Base-by-base conservation (phyloP, 2,797 vertebrate genomes). In the Vultur gryphus region DNA sequence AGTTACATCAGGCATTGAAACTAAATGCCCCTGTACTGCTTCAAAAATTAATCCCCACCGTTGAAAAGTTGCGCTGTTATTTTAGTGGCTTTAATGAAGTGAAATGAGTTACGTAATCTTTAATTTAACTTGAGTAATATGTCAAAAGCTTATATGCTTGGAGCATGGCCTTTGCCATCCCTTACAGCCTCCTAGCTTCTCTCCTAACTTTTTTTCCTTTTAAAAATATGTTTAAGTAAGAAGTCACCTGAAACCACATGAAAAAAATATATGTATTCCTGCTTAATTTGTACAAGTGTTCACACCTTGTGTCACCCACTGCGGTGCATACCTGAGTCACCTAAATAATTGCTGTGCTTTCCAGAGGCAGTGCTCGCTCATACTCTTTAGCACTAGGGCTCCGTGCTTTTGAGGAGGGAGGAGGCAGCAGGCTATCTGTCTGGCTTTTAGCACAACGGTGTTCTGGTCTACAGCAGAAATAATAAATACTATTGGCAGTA, bases 221-320 rank as follows among this genome's bases (percentile, higher is more conserved):
- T 12, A 29, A 59, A 71, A 69, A 52, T 5, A 24, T 2, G 4
- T 67, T 83, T 43, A 70, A 72, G 39, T 8, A 65, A 58, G 35
- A 72, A 66, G 20, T 48, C 28, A 35, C 49, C 49, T 58, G 73
- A 43, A 81, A 72, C 37, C 13, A 13, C 25, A 15, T 57, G 9
- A 3, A 16, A 59, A 35, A 48, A 19, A 18, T 0, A 7, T 2
- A 61, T 0, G 1, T 41, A 57, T 13, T 29, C 25, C 31, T 57
- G 31, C 41, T 26, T 18, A 52, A 31, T 15, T 13, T 35, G 44
- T 10, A 1, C 25, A 24, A 5, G 13, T 1, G 5, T 7, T 39
- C 35, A 2, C 69, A 9, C 20, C 46, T 31, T 8, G 49, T 28
- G 10, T 16, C 49, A 10, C 20, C 71, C 37, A 3, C 43, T 17